phyloP scores from a whole-genome alignment of 2,113 vertebrate genomes.

The Plestiodon gilberti region DNA sequence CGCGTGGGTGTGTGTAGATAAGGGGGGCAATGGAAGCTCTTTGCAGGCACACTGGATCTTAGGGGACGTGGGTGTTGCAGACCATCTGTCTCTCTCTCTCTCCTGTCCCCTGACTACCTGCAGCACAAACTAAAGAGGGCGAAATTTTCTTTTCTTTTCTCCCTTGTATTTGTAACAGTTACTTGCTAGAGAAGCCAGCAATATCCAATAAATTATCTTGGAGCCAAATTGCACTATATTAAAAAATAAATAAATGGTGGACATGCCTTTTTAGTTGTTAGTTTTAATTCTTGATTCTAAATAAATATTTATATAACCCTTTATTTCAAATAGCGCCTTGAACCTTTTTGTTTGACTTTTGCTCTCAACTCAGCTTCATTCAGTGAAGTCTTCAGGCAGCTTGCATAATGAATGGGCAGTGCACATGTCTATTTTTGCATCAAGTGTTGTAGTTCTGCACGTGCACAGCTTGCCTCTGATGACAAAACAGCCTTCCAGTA shows the following conservation, averaged over 20 bases:
- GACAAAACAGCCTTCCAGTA: background rate
- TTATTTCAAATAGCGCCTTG: background rate
- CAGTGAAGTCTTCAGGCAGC: background rate
- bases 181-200: background rate
- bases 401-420: background rate
- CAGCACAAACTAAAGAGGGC: background rate
- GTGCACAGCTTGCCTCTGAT: background rate
- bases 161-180: background rate
- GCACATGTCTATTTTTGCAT: background rate
- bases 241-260: background rate
- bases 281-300: background rate
- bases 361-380: background rate
- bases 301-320: background rate
- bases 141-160: background rate
- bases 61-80: background rate
- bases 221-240: background rate
- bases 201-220: background rate
- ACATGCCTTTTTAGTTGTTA: background rate
- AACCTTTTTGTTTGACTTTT: background rate
- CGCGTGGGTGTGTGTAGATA: background rate
- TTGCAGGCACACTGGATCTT: background rate
- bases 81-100: background rate
- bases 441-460: background rate
- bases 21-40: background rate
- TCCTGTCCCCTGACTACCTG: background rate